Evolutionary conservation across 2,113 vertebrate genomes (phyloP).

Genomic region (Hemichromis elongatus): DNA sequence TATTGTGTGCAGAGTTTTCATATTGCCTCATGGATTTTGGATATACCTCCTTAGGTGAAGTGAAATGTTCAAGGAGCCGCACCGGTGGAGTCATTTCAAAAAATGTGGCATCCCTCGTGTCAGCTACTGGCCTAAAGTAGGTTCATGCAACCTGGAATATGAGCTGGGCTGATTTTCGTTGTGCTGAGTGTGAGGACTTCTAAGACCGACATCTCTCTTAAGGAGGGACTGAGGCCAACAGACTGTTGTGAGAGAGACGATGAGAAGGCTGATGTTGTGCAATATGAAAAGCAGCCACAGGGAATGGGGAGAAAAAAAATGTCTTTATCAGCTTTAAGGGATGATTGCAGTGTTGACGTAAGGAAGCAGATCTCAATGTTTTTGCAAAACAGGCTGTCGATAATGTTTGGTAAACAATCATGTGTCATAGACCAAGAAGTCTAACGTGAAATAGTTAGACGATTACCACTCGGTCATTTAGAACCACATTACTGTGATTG

Average conservation of each 20-base stretch:
- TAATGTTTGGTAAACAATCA: constrained; percentile 43
- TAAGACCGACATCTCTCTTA: not conserved
- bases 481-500: constrained; percentile 52
- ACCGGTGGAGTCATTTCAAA: constrained; percentile 19
- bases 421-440: constrained; percentile 41
- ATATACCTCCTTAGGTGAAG: not conserved
- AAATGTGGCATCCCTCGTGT: constrained; percentile 28
- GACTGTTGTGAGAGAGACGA: not conserved
- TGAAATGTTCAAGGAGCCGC: constrained; percentile 14
- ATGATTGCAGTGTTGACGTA: constrained; percentile 46
- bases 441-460: constrained; percentile 12
- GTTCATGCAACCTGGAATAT: not conserved
- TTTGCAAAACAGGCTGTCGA: constrained; percentile 9
- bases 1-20: constrained; percentile 15
- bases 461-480: constrained; percentile 34
- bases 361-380: not conserved
- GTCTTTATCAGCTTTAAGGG: constrained; percentile 58
- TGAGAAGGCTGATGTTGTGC: constrained; percentile 38
- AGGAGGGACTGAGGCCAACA: not conserved
- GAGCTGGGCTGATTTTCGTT: not conserved
- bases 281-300: constrained; percentile 53
- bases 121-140: constrained; percentile 28
- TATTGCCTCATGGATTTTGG: constrained; percentile 16
- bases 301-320: constrained; percentile 2
- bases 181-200: constrained; percentile 13